Base-by-base conservation (phyloP, 2,113 vertebrate genomes). In the Nerophis ophidion region DNA sequence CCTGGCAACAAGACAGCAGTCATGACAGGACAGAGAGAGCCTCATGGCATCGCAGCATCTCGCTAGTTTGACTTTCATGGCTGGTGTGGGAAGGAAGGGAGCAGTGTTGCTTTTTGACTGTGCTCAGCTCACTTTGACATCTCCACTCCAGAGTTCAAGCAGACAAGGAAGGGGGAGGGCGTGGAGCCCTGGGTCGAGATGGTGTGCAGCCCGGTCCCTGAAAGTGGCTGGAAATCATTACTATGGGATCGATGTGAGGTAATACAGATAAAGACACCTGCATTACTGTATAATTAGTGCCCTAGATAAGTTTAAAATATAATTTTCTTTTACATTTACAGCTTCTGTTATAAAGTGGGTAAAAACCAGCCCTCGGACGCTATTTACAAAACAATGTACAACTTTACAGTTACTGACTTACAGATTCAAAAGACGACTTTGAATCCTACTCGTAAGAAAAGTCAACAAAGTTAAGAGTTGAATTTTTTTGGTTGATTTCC, bases 311-410 rank as follows among this genome's bases (percentile, higher is more conserved):
- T 65, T 83, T 81, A 66, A 81, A 84, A 85, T 79, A 82, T 71
- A 72, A 55, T 56, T 60, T 74, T n/a, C 70, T 77, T 84, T 80
- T 76, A 83, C 80, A 82, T 84, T 57, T 83, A 74, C 68, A 64
- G 57, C 72, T 76, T 77, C 66, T 81, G 70, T 85, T 88, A 87
- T 72, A 90, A 89, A 89, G 86, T 66, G 73, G 85, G 84, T 82
- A 82, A 75, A 90, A 90, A 85, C 73, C 70, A 84, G 17, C 57
- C 81, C 75, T 76, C 65, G 61, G 63, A 74, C 83, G 68, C 80
- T 90, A 89, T 89, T 87, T 90, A 91, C 89, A 90, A 79, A 88
- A 82, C 83, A 86, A 85, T 85, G 86, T 87, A 89, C 87, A 90
- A 76, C 84, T 89, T 90, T 88, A 87, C 86, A 88, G 64, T 75